Evolutionary conservation across 1,140 invertebrate species (phyloP).

Genomic region (Brachionus asplanchnoidis): DNA sequence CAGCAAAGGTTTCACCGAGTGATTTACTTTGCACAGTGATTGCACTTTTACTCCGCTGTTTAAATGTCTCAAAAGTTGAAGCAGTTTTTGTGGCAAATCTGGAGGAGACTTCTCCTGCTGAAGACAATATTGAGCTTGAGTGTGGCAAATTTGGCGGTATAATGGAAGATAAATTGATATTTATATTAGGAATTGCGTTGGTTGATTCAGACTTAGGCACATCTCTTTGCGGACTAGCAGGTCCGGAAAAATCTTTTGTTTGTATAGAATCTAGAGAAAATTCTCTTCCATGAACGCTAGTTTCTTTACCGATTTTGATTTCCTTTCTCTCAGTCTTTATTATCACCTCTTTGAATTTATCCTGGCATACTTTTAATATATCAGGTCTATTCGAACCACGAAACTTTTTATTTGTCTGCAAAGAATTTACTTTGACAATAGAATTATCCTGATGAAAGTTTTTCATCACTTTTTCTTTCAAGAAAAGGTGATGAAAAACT

Average conservation of each 20-base stretch:
- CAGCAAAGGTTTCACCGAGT: conserved; percentile 81
- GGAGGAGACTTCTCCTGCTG: conserved; percentile 22
- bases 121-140: background rate
- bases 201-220: background rate
- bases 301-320: too few species aligned
- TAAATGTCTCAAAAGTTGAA: conserved; percentile 71
- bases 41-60: conserved; percentile 92
- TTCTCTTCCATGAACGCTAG: too few species aligned
- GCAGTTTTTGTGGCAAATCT: conserved; percentile 48
- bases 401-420: too few species aligned
- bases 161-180: conserved; percentile 17
- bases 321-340: too few species aligned
- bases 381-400: too few species aligned
- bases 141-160: background rate
- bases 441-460: too few species aligned
- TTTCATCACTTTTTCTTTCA: too few species aligned
- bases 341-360: too few species aligned
- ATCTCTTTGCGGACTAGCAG: background rate
- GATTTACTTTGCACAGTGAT: conserved; percentile 76
- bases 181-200: background rate
- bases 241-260: background rate
- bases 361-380: too few species aligned
- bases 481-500: too few species aligned
- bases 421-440: too few species aligned
- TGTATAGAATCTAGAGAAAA: too few species aligned